A percentile compares a stretch with the other conserved stretches of the same genome.
Evolutionary conservation across 2,797 vertebrate genomes (phyloP).

Genomic region (Danio kyathit): DNA sequence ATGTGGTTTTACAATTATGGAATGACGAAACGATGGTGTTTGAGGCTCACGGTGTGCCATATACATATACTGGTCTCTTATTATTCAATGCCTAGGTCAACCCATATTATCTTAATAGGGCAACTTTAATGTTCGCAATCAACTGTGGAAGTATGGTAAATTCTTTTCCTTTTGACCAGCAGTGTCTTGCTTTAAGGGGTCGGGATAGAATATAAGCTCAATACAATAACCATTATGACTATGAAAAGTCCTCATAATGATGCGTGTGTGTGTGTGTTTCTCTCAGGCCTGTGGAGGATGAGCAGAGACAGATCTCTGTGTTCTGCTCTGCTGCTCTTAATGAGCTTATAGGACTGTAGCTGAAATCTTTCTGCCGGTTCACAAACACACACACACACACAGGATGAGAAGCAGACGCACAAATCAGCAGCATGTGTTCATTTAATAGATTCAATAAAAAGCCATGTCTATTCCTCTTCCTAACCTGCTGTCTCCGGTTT

Average conservation of each 20-base stretch:
- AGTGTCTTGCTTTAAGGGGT: not conserved
- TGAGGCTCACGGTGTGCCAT: no score
- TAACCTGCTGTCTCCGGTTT: slow-evolving; percentile 18
- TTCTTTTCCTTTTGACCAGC: no score
- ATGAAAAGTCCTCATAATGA: not conserved
- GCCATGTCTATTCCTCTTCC: slow-evolving; percentile 23
- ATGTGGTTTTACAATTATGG: no score
- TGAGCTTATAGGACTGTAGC: slow-evolving; percentile 45
- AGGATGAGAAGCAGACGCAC: slow-evolving; percentile 34
- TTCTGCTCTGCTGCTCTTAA: slow-evolving; percentile 54
- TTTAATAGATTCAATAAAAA: slow-evolving; percentile 48
- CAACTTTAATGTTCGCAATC: no score
- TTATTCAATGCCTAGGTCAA: no score
- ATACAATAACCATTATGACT: not conserved
- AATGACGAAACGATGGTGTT: no score
- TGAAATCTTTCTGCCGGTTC: slow-evolving; percentile 26
- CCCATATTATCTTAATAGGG: no score
- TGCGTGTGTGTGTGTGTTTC: slow-evolving; percentile 33
- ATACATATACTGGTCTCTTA: no score
- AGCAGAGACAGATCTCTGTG: slow-evolving; percentile 48
- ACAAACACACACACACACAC: not conserved
- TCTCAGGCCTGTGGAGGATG: slow-evolving; percentile 46
- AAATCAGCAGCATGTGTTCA: slow-evolving; percentile 34
- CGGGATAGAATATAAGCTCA: not conserved
- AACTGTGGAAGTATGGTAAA: no score